Percentiles rank a stretch among this genome's conserved stretches.
phyloP scores from a whole-genome alignment of 23 tunicate genomes.

The Phallusia fumigata region DNA sequence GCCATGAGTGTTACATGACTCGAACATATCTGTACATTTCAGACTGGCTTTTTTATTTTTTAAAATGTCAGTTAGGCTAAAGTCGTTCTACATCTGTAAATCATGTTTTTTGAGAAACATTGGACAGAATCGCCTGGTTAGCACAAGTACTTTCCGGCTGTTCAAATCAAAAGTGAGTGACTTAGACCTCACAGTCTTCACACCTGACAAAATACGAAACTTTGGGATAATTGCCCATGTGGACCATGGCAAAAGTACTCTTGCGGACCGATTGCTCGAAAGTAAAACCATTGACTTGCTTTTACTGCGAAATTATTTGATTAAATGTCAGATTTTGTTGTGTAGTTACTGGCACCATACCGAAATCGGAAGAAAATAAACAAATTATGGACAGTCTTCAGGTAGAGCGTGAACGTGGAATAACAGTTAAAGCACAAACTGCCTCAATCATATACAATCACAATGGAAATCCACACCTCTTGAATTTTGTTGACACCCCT shows the following conservation, averaged over 20 bases:
- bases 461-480: slow-evolving; percentile 51
- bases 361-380: slow-evolving; percentile 48
- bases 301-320: not conserved
- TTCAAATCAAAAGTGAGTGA: not conserved
- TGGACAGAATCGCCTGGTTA: not conserved
- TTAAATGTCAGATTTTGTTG: not conserved
- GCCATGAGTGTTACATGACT: not conserved
- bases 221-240: slow-evolving; percentile 96
- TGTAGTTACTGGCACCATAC: slow-evolving; percentile 69
- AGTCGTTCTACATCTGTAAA: not conserved
- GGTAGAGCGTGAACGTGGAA: slow-evolving; percentile 92
- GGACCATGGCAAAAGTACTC: slow-evolving; percentile 96
- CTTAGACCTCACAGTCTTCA: slow-evolving; percentile 43
- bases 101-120: not conserved
- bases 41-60: not conserved
- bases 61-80: not conserved
- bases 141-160: not conserved
- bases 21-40: not conserved
- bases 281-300: slow-evolving; percentile 1
- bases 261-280: slow-evolving; percentile 90
- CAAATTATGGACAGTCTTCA: slow-evolving; percentile 82
- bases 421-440: slow-evolving; percentile 93
- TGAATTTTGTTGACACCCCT: slow-evolving; percentile 95
- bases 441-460: slow-evolving; percentile 68
- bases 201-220: slow-evolving; percentile 82